Evolutionary conservation across 2,888 invertebrate species (phyloP).

Genomic region (Eristalis pertinax): DNA sequence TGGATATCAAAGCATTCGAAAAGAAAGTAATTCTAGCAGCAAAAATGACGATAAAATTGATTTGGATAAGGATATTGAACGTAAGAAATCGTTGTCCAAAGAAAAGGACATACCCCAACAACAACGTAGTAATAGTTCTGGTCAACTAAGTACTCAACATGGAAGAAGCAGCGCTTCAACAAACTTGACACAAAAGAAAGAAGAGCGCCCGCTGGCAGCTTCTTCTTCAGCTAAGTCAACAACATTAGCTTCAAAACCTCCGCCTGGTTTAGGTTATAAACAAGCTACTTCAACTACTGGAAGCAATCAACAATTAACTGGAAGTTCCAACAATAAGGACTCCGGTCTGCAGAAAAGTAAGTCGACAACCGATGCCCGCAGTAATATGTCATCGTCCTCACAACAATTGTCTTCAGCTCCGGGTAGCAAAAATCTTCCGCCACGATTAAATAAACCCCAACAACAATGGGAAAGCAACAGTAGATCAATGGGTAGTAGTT

Average conservation of each 20-base stretch:
- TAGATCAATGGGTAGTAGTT: slow-evolving; percentile 50
- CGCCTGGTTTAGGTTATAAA: slow-evolving; percentile 75
- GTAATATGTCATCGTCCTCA: slow-evolving; percentile 31
- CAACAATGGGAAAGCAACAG: slow-evolving; percentile 64
- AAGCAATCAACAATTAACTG: slow-evolving; percentile 77
- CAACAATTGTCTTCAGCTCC: slow-evolving; percentile 60
- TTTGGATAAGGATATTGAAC: slow-evolving; percentile 85
- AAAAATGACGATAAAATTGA: slow-evolving; percentile 86
- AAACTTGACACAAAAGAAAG: slow-evolving; percentile 74
- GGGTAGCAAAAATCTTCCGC: slow-evolving; percentile 52
- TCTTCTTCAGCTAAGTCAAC: slow-evolving; percentile 71
- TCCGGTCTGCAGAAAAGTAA: slow-evolving; percentile 74
- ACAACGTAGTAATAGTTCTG: slow-evolving; percentile 74
- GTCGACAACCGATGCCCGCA: slow-evolving; percentile 62
- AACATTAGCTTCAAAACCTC: slow-evolving; percentile 72
- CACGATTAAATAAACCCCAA: slow-evolving; percentile 46
- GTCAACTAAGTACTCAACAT: slow-evolving; percentile 65
- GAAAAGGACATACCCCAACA: slow-evolving; percentile 76
- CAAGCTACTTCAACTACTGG: slow-evolving; percentile 38
- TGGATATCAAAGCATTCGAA: slow-evolving; percentile 69
- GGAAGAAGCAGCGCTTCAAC: slow-evolving; percentile 15
- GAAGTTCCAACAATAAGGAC: slow-evolving; percentile 79
- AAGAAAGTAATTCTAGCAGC: slow-evolving; percentile 72
- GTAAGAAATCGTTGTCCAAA: slow-evolving; percentile 76
- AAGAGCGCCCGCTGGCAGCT: slow-evolving; percentile 74